Evolutionary conservation across 2,888 invertebrate species (phyloP), one percentile per base, ranked within the genome.

Genomic region (Fragum fragum): DNA sequence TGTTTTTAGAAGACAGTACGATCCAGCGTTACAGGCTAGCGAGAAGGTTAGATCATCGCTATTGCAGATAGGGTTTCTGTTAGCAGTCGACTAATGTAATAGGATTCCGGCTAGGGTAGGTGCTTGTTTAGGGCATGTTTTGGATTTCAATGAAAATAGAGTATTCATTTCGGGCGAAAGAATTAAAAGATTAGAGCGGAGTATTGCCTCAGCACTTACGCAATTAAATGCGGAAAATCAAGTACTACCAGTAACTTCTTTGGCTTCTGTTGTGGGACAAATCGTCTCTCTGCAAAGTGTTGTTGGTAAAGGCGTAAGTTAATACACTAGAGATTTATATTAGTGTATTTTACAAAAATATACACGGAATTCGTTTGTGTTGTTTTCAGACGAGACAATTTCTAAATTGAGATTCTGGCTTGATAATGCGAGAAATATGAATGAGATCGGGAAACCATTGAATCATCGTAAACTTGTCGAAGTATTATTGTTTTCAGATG

Each of bases 251-350:
- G n/a, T 66, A 7, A 32, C 3, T 26, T 2, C 11, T 18, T n/a
- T 66, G 3, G 66, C 66, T 1, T 66, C 66, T 7, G 39, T 66
- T 11, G 23, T 42, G 0, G 66, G 39, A n/a, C 66, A 66, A 21
- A 66, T 66, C 14, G 36, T 66, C 2, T 66, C 66, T 14, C 39
- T 66, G 21, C 66, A 66, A 11, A 36, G 3, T 9, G 66, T 66
- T 2, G 6, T 66, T 7, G 66, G 66, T 21, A 32, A 36, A 9
- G n/a, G n/a, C 18, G 7, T 66, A 1, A 39, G 39, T 36, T 21
- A n/a, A 6, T n/a, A 36, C 1, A 66, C 66, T 11, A 36, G 66
- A 21, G 14, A 66, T 39, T 5, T 66, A 18, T 42, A 66, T n/a
- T 9, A 36, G 1, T 66, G 66, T 42, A n/a, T n/a, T n/a, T n/a